Percentiles rank a stretch among this genome's conserved stretches.
Conservation (phyloP, 2,113 vertebrate genomes). For the Aramus guarauna region DNA sequence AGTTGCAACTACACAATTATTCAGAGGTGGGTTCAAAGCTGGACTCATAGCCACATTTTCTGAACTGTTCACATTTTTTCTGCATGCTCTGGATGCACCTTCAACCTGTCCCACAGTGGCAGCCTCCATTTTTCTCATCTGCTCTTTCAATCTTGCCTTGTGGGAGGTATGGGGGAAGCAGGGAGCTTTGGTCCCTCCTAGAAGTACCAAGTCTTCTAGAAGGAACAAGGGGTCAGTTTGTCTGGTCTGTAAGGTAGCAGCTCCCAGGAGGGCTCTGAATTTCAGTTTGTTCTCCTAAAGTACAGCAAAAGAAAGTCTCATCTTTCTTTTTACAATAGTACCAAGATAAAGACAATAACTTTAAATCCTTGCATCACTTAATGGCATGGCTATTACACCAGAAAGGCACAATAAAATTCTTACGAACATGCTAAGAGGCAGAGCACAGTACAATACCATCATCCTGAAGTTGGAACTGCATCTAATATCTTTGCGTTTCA, state of each 20-base stretch:
- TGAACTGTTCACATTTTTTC: neutral
- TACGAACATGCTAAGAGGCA: neutral
- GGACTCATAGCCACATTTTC: neutral
- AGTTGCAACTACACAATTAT: neutral
- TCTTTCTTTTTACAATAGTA: neutral
- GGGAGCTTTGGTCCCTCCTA: neutral
- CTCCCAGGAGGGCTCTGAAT: neutral
- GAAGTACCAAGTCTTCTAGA: neutral
- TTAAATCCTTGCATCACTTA: neutral
- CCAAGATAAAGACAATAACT: neutral
- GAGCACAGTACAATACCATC: neutral
- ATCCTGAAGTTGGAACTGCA: neutral
- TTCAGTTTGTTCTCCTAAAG: neutral
- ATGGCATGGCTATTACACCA: neutral
- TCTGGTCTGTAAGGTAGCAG: neutral
- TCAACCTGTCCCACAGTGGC: neutral
- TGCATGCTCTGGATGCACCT: fast-evolving
- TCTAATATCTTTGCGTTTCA: neutral
- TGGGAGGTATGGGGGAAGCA: neutral
- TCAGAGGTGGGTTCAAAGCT: neutral
- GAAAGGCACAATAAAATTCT: neutral
- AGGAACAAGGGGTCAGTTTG: neutral
- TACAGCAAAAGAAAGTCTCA: neutral
- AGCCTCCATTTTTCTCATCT: neutral
- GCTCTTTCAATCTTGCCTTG: neutral